Evolutionary conservation across 1,140 invertebrate genomes (phyloP).

Genomic region (Drosophila funebris): DNA sequence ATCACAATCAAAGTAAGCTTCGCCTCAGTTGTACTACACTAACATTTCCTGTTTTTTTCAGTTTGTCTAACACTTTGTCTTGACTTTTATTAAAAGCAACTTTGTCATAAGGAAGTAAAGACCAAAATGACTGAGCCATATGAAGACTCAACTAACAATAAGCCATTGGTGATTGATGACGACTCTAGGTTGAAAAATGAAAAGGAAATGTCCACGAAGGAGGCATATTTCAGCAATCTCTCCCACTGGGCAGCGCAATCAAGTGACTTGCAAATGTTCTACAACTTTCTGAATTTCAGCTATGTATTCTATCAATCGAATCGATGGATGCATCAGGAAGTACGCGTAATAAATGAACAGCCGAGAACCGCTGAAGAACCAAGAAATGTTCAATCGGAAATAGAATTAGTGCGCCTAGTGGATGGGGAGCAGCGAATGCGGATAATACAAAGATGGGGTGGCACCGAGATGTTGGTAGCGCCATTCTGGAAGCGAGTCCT

Average conservation of each 20-base stretch:
- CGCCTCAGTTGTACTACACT: too few relatives aligned
- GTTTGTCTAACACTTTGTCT: too few relatives aligned
- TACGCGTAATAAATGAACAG: background rate
- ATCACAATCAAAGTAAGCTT: too few relatives aligned
- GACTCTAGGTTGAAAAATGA: too few relatives aligned
- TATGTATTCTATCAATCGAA: background rate
- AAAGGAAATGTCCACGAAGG: background rate
- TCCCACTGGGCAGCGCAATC: background rate
- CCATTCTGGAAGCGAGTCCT: slow-evolving; percentile 16
- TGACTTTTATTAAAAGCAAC: too few relatives aligned
- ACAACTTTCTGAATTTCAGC: background rate
- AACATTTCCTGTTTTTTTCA: too few relatives aligned
- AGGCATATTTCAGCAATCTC: slow-evolving; percentile 2
- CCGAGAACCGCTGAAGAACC: background rate
- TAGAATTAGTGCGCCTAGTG: background rate
- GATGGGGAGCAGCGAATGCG: background rate
- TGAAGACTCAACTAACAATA: background rate
- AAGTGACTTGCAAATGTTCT: background rate
- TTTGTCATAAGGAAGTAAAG: too few relatives aligned
- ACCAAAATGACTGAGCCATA: background rate
- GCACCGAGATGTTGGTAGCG: background rate
- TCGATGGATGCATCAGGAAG: background rate
- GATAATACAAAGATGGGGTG: background rate
- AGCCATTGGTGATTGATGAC: background rate
- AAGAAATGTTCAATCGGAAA: background rate